A percentile compares a stretch with the other conserved stretches of the same genome.
Evolutionary conservation across 2,888 invertebrate genomes (phyloP).

Genomic region (Cryptocephalus primarius): DNA sequence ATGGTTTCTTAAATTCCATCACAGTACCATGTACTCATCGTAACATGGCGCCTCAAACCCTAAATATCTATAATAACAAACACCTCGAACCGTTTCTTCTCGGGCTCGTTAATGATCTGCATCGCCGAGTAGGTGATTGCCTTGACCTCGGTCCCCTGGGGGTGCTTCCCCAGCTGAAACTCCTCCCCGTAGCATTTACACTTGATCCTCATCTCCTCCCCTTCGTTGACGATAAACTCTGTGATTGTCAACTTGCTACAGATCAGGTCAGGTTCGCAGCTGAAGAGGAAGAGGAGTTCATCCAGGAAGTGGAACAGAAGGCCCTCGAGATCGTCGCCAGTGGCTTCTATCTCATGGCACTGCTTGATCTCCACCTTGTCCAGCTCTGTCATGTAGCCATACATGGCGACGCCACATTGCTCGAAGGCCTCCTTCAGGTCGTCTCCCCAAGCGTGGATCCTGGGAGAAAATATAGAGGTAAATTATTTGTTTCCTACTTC

Average conservation of each 20-base stretch:
- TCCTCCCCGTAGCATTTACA: constrained; percentile 85
- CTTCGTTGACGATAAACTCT: constrained; percentile 61
- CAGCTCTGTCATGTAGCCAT: constrained; percentile 93
- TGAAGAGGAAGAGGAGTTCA: constrained; percentile 86
- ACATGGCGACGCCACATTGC: constrained; percentile 93
- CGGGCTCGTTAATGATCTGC: constrained; percentile 73
- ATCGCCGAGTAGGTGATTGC: constrained; percentile 99
- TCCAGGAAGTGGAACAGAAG: constrained; percentile 89
- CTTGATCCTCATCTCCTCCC: constrained; percentile 68
- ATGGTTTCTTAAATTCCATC: too few relatives aligned
- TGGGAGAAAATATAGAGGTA: constrained; percentile 28
- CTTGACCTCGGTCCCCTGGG: constrained; percentile 96
- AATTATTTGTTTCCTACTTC: background rate
- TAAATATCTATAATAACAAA: constrained; percentile 98
- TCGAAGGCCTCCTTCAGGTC: constrained; percentile 83
- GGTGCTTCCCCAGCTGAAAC: constrained; percentile 85
- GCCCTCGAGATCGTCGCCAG: constrained; percentile 79
- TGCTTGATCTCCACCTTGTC: constrained; percentile 70
- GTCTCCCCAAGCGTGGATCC: constrained; percentile 88
- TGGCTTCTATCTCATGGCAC: constrained; percentile 73
- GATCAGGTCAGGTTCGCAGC: constrained; percentile 82
- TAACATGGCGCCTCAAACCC: background rate
- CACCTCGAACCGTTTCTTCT: constrained; percentile 67
- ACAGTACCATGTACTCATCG: too few relatives aligned
- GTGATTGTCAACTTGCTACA: constrained; percentile 78